Base-by-base conservation (phyloP, 2,888 invertebrate species). In the Ectemnius cavifrons region DNA sequence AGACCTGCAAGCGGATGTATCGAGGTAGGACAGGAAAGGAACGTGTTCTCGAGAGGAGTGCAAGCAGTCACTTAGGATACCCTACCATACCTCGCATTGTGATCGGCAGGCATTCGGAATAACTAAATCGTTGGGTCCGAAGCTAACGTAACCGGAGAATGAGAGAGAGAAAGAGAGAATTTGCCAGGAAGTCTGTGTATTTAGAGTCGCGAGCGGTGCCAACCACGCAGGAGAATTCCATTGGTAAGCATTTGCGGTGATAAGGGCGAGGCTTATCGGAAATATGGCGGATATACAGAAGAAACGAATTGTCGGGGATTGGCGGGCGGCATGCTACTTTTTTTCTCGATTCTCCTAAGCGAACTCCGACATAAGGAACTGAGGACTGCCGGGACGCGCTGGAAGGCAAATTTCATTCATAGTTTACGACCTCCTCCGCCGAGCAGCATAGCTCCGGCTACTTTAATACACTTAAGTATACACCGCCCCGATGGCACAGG, bases 261-360 rank as follows among this genome's bases (percentile, higher is more conserved):
- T 77, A 77, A 75, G 71, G 47, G 28, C 52, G 2, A 20, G 59
- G 56, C 59, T 75, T 71, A 75, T 75, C 77, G 75, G 75, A 71
- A 71, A 67, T 68, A 65, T 58, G 23, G 61, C 28, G 27, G 56
- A 27, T 59, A 57, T 65, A 71, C 67, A 56, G 71, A 71, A 68
- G 71, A 77, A 68, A 71, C 70, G 71, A 75, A 77, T 75, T 77
- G 71, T 75, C 47, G 46, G 23, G 47, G 77, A 75, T 66, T 71
- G 67, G 75, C 63, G 68, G 64, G 59, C 58, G 47, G 66, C 18
- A 11, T 23, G 60, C 58, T 49, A 76, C 47, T 45, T 64, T 45
- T 64, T 70, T 63, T 69, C 69, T 63, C 60, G 58, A 58, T 56
- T 62, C 59, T 63, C 62, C 65, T 52, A 56, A 61, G 28, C 68